Base-by-base conservation (phyloP, 1,140 invertebrate species). In the Lepidurus packardi region DNA sequence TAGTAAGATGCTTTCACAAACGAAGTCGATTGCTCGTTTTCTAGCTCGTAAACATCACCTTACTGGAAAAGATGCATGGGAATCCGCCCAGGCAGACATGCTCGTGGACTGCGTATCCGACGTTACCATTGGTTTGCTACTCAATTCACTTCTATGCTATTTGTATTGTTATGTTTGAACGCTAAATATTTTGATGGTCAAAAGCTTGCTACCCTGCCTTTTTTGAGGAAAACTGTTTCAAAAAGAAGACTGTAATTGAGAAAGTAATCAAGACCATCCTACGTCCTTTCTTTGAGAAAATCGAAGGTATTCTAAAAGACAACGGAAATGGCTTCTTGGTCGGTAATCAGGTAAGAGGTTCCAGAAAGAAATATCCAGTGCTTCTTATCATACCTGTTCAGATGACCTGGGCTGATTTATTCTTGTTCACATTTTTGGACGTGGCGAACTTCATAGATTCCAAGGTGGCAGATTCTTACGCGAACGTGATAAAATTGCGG, bases 1-100 rank as follows among this genome's bases (percentile, higher is more conserved):
- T 65, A 91, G 90, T 1, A 88, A 89, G 82, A 82, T 83, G 73
- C 86, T 91, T 76, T 86, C 88, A 0, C 91, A 92, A 82, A 90
- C 89, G 80, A 84, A 88, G 45, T 88, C 91, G 6, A 89, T 92
- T 47, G 86, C 87, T 7, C 85, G 90, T 79, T 92, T 90, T 84
- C 84, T 93, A 25, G 92, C 90, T 0, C 85, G 84, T 75, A 85
- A 89, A 80, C 86, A 87, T 80, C 87, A 88, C 81, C 83, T 93
- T 79, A 84, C 88, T 81, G 89, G 89, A 75, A 84, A 87, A 81
- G 84, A 88, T 83, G 87, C 91, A 81, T 88, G 90, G 87, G 89
- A 92, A 85, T 86, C 87, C 25, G 86, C 90, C 80, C 86, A 87
- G 78, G 89, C 89, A 81, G 89, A 91, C 81, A 87, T 88, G 79